Base-by-base conservation (phyloP, 53 echinoderm and acorn worm genomes). In the Patiria pectinifera region DNA sequence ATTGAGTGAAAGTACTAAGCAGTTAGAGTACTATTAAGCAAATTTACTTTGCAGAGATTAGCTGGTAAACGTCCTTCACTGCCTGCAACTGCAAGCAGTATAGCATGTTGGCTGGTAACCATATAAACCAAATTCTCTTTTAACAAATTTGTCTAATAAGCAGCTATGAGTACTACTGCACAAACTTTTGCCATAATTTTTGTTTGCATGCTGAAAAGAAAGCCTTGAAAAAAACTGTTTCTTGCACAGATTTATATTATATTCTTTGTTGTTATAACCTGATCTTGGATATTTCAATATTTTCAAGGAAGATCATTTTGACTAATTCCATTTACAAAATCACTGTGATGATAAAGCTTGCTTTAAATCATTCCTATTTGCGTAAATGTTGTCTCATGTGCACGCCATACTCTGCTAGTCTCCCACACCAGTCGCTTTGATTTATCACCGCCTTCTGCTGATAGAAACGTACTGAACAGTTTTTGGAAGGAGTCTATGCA, bases 401-500 rank as follows among this genome's bases (percentile, higher is more conserved):
- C 21, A 4, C 21, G 74, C 74, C 74, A 3, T 24, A 69, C 21
- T 69, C 69, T 69, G 15, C 21, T 69, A 74, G 74, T 24, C 74
- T 74, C 74, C 24, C 24, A 24, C 74, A 69, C 24, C 74, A 23
- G 74, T 21, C 74, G 24, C 74, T 74, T 74, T 74, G 24, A 74
- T 23, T n/a, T 4, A 74, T n/a, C 74, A n/a, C 22, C 11, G 25
- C 66, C 15, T 23, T 21, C 4, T 74, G 74, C 74, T 74, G 74
- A 74, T 74, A 74, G 23, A 74, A 74, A 74, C 74, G 74, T 10
- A 74, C 24, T 3, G 4, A n/a, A 22, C n/a, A n/a, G n/a, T n/a
- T 74, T 24, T 74, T 10, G 74, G 1, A 74, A 74, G 74, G 74
- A 74, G 74, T 74, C 74, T 74, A 74, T 74, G 74, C 74, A 74